phyloP scores from a whole-genome alignment of 1,140 invertebrate genomes.

The Bombus waltoni region DNA sequence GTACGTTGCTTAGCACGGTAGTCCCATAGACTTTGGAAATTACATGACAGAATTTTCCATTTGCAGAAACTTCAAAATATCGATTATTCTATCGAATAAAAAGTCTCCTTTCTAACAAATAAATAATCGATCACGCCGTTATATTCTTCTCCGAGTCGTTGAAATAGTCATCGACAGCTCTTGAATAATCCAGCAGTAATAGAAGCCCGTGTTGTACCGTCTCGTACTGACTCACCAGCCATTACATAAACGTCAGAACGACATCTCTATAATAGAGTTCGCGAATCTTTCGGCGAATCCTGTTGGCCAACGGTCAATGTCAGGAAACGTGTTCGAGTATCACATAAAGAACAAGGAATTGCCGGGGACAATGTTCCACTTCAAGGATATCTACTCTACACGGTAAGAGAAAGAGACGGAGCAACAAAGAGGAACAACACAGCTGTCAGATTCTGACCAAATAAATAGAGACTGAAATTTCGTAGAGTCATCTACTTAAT shows the following conservation, averaged over 20 bases:
- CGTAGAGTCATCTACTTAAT: neutral
- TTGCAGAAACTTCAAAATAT: too few species aligned
- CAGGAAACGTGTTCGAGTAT: constrained; percentile 50
- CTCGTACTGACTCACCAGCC: neutral
- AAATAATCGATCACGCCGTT: neutral
- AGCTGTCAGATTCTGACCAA: neutral
- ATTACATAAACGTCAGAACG: constrained; percentile 5
- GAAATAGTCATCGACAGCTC: neutral
- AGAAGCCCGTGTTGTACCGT: neutral
- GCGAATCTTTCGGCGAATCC: constrained; percentile 13
- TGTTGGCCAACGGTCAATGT: constrained; percentile 63
- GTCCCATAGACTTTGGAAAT: too few species aligned
- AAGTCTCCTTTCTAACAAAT: too few species aligned
- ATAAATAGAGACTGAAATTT: neutral
- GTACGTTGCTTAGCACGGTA: too few species aligned
- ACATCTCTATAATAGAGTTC: neutral
- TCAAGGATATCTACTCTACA: constrained; percentile 73
- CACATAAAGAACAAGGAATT: constrained; percentile 58
- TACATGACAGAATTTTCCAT: too few species aligned
- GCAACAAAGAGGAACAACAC: constrained; percentile 9
- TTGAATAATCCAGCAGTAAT: neutral
- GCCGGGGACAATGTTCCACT: constrained; percentile 73
- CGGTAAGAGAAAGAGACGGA: neutral
- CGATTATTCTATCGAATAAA: neutral
- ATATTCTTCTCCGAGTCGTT: neutral